Evolutionary conservation across 2,113 vertebrate genomes (phyloP).

Genomic region (Thunnus thynnus): DNA sequence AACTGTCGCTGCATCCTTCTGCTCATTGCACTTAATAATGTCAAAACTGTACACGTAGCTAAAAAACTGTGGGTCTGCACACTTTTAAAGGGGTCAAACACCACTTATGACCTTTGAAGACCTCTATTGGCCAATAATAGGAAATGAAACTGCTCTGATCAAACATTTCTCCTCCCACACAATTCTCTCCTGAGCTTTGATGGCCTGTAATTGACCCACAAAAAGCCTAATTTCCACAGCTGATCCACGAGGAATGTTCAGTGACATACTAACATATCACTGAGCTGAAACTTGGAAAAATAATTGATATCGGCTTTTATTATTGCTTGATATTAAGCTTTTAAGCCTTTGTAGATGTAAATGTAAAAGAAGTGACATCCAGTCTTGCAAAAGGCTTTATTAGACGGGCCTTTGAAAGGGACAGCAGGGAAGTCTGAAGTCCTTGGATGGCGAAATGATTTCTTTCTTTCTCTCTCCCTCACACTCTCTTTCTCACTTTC

Average conservation of each 20-base stretch:
- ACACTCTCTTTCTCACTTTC: constrained; percentile 4
- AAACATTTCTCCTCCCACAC: not conserved
- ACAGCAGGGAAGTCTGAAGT: constrained; percentile 9
- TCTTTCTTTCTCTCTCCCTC: not conserved
- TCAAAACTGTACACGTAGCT: too few relatives aligned
- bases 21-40: too few relatives aligned
- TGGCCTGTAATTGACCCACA: too few relatives aligned
- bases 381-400: not conserved
- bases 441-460: not conserved
- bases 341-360: too few relatives aligned
- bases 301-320: not conserved
- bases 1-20: too few relatives aligned
- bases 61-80: too few relatives aligned
- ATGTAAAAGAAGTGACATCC: not conserved
- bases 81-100: too few relatives aligned
- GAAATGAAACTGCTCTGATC: not conserved
- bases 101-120: too few relatives aligned
- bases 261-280: accelerated
- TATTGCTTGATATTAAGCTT: not conserved
- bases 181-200: not conserved
- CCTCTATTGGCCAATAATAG: not conserved
- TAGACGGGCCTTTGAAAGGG: not conserved
- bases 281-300: not conserved
- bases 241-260: accelerated
- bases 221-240: not conserved